A percentile compares a stretch with the other conserved stretches of the same genome.
Evolutionary conservation across 2,113 vertebrate species (phyloP).

Genomic region (Parotia lawesii): DNA sequence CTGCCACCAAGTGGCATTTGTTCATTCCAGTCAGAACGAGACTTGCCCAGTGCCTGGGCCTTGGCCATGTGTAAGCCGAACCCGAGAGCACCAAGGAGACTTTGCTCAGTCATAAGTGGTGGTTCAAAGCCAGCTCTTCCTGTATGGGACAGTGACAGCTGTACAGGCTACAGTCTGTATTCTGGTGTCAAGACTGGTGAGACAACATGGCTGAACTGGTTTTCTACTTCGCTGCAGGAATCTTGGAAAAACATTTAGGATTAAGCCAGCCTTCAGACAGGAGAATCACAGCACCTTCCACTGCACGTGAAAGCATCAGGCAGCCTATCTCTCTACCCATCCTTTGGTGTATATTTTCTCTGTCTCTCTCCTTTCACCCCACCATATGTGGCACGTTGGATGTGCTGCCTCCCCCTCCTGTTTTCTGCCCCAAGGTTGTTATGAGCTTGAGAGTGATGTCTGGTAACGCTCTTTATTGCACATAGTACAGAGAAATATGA

Average conservation of each 20-base stretch:
- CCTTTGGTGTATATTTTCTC: not conserved
- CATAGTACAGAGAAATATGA: conserved; percentile 59
- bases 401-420: conserved; percentile 9
- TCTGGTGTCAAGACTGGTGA: not conserved
- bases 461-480: conserved; percentile 62
- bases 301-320: not conserved
- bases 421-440: conserved; percentile 56
- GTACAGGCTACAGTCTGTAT: not conserved
- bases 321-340: not conserved
- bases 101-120: fast-evolving
- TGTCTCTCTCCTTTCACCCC: not conserved
- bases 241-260: not conserved
- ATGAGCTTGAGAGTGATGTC: conserved; percentile 53
- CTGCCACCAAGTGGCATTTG: not conserved
- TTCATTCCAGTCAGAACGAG: not conserved
- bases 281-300: not conserved
- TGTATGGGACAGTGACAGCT: not conserved
- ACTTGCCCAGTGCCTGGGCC: not conserved
- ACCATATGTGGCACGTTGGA: conserved; percentile 27
- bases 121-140: not conserved
- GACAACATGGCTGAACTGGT: not conserved
- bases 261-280: not conserved
- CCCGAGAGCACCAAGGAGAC: not conserved
- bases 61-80: not conserved
- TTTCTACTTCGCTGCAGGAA: not conserved